Conservation (phyloP, 2,113 vertebrate genomes). For the Gallinago media region DNA sequence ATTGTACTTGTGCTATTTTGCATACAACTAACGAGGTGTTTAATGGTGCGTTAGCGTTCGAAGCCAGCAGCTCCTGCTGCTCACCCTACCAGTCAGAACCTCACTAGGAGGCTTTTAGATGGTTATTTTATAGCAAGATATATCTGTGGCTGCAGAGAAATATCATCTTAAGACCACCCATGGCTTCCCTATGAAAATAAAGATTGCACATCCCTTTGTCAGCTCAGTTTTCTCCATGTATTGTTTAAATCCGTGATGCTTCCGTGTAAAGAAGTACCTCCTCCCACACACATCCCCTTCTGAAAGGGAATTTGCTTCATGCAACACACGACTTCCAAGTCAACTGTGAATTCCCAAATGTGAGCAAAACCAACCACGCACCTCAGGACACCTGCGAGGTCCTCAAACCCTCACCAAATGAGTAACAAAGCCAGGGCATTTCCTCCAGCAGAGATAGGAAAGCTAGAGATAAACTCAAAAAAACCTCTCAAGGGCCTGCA, state of each 20-base stretch:
- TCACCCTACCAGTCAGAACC: background rate
- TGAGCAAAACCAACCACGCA: background rate
- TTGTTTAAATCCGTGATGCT: background rate
- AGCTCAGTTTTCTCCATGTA: background rate
- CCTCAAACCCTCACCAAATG: background rate
- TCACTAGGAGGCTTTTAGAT: background rate
- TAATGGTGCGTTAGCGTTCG: accelerated
- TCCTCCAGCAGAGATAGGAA: background rate
- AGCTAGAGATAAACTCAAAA: background rate
- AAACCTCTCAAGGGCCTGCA: background rate
- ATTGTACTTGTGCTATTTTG: background rate
- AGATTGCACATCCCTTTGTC: background rate
- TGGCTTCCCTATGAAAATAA: background rate
- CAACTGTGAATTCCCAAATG: accelerated
- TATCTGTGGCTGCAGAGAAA: background rate
- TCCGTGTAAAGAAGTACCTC: background rate
- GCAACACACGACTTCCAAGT: background rate
- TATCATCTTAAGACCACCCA: background rate
- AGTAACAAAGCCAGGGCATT: background rate
- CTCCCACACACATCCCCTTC: background rate
- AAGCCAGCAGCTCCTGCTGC: background rate
- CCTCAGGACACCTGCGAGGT: background rate
- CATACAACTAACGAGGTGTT: accelerated
- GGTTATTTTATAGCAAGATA: background rate
- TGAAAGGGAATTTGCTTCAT: background rate